phyloP scores from a whole-genome alignment of 2,888 invertebrate genomes.

The Sericinus montela region DNA sequence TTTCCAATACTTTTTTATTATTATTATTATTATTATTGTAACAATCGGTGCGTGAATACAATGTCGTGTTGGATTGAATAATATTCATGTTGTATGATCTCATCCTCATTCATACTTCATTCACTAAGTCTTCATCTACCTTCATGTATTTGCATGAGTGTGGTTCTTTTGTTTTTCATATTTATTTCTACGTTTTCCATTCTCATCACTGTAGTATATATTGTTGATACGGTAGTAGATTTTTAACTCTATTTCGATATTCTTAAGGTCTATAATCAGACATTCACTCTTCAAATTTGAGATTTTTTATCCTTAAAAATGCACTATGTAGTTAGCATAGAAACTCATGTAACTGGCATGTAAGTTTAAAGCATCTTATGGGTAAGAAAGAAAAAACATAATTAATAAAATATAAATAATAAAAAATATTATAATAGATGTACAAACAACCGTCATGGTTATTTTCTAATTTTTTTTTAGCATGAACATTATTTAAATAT shows the following conservation, averaged over 20 bases:
- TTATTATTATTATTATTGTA: constrained; percentile 8
- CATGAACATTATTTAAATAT: no score
- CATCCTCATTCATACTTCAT: constrained; percentile 28
- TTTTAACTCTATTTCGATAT: not conserved
- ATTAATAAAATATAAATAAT: no score
- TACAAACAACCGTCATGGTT: no score
- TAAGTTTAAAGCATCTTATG: no score
- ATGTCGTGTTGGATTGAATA: constrained; percentile 68
- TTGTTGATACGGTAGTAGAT: constrained; percentile 1
- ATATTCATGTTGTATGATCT: constrained; percentile 41
- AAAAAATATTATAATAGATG: no score
- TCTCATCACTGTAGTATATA: constrained; percentile 38
- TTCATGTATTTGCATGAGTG: constrained; percentile 75
- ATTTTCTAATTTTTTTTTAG: no score
- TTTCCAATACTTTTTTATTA: constrained; percentile 16
- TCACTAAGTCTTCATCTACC: constrained; percentile 29
- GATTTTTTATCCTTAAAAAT: no score
- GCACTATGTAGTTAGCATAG: no score
- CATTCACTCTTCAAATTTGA: no score
- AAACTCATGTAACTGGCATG: no score
- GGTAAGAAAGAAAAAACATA: no score
- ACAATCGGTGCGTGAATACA: constrained; percentile 37
- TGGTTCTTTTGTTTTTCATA: constrained; percentile 56
- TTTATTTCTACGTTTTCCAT: constrained; percentile 28
- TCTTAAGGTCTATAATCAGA: constrained; percentile 10